Evolutionary conservation across 2,113 vertebrate species (phyloP), one percentile per base, ranked within the genome.

Genomic region (Nothocercus julius): DNA sequence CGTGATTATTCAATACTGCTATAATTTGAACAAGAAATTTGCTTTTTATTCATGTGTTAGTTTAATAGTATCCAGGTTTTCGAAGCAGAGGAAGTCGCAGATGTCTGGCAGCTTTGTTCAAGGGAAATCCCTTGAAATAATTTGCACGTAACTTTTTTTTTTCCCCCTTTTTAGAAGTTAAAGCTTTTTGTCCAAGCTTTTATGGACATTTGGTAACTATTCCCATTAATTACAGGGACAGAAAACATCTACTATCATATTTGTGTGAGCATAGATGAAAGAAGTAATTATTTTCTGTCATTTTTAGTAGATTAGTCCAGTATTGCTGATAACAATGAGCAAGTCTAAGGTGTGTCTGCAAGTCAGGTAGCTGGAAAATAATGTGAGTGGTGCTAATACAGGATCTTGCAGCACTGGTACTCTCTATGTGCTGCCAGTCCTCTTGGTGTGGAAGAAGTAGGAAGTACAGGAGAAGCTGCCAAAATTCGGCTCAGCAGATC

Each of bases 21-120:
- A 11, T 74, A 69, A 77, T 85, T 84, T 83, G 42, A 93, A 80
- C 30, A 78, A 91, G 64, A 87, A 83, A 51, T 28, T 24, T 74
- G 16, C 42, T 38, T 95, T 87, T 89, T 82, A 61, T 82, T 90
- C 6, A 2, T 73, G 10, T 59, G 18, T 54, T 67, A 90, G 16
- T 85, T 93, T 92, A 95, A 95, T 83, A 74, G 61, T 28, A 88
- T 93, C 58, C 83, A 92, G 62, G 22, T 84, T 95, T 93, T 93
- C 3, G 6, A 83, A 87, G 67, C 51, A 63, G 58, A 62, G 25
- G 51, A 87, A 77, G 44, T 16, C 85, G 53, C 30, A 83, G 28
- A 80, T 77, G 78, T 68, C 61, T 80, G 61, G 79, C 63, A 85
- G 40, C 44, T 89, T 76, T 66, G 45, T 59, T 81, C 24, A 45